A percentile compares a stretch with the other conserved stretches of the same genome.
Conservation (phyloP, 2,888 invertebrate genomes). For the Strigamia transsilvanica region DNA sequence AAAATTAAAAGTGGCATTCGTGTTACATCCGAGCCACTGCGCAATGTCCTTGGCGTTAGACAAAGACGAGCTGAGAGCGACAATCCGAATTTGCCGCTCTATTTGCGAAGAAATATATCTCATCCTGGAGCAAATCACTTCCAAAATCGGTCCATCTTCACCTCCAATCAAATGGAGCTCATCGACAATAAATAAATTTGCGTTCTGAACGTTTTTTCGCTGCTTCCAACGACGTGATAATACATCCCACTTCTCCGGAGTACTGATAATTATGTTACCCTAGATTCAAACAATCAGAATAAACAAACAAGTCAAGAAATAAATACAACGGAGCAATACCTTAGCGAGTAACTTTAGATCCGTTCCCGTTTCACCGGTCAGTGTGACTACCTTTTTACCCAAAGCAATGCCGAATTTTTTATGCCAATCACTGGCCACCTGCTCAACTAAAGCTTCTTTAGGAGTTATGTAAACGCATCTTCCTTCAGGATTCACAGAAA, state of each 20-base stretch:
- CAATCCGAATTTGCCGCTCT: conserved; percentile 86
- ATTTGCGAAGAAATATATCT: conserved; percentile 94
- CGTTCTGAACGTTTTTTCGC: conserved; percentile 96
- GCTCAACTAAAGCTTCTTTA: conserved; percentile 79
- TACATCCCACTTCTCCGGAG: conserved; percentile 99
- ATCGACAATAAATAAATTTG: conserved; percentile 95
- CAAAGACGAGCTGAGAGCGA: conserved; percentile 91
- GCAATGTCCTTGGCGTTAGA: conserved; percentile 95
- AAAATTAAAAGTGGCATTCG: conserved; percentile 96
- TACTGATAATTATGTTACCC: conserved; percentile 95
- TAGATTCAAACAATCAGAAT: conserved; percentile 70
- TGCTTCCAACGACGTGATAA: conserved; percentile 98
- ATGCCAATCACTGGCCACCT: conserved; percentile 86
- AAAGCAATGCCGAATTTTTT: conserved; percentile 77
- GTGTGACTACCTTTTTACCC: conserved; percentile 80
- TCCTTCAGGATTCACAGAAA: conserved; percentile 73
- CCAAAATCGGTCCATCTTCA: conserved; percentile 80
- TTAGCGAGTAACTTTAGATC: conserved; percentile 85
- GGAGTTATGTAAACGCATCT: conserved; percentile 95
- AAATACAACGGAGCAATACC: conserved; percentile 58
- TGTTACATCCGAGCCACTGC: conserved; percentile 94
- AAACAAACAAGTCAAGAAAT: conserved; percentile 57
- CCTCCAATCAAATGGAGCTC: conserved; percentile 80
- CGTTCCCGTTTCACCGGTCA: conserved; percentile 97
- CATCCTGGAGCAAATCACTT: conserved; percentile 89